Base-by-base conservation (phyloP, 2,113 vertebrate species). In the Strigops habroptila region DNA sequence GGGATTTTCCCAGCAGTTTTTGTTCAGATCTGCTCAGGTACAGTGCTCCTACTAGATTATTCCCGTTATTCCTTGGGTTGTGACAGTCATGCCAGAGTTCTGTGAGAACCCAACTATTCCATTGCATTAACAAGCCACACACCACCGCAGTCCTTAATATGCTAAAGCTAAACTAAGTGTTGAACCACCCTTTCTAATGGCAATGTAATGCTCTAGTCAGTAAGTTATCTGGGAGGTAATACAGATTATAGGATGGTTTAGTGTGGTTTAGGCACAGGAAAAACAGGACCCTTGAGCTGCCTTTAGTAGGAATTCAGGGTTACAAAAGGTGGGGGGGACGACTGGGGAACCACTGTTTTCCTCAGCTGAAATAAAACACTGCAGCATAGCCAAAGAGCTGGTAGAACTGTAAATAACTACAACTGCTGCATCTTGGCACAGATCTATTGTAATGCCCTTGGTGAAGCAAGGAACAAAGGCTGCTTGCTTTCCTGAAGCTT, bases 1-100 rank as follows among this genome's bases (percentile, higher is more conserved):
- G 99, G 99, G 11, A 97, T 99, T 89, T 99, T 99, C 94, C 99
- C 99, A 5, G 96, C 94, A 5, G 97, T 97, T 31, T 99, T 98
- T 76, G 98, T 99, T 78, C 97, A 98, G 73, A 92, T 78, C 88
- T 96, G 89, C 71, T 60, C 98, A 97, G 99, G 99, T 99, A 98
- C 19, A 63, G 53, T 91, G 67, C 39, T 92, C 57, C 65, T 75
- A 6, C 18, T 53, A n/a, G 46, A 53, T 19, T 39, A 39, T 39
- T 39, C 11, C 39, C 18, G 7, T 79, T 43, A 30, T 62, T 88
- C 65, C 60, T 51, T 77, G 62, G 35, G 35, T 52, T 81, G 25
- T 44, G 44, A 41, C n/a, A 27, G 55, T 37, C 52, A 31, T 2
- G 21, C 15, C 18, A 43, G 55, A 55, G 14, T 46, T 85, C 44